Base-by-base conservation (phyloP, 2,888 invertebrate species). In the Phyllotreta striolata region DNA sequence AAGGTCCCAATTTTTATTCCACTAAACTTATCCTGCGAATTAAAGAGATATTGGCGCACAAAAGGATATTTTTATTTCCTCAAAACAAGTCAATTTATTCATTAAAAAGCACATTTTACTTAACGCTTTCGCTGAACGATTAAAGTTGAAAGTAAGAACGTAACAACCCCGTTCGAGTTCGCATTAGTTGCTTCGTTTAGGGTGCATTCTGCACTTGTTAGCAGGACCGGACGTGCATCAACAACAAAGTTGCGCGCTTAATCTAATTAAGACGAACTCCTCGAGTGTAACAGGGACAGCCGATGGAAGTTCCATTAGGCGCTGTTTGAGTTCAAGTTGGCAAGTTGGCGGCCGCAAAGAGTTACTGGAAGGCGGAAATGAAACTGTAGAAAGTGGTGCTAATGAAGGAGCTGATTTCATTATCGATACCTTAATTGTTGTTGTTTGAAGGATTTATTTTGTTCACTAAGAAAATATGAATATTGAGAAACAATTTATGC, bases 171-270 rank as follows among this genome's bases (percentile, higher is more conserved):
- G 24, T 24, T 24, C 41, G 41, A 41, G 41, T 41, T 10, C 9
- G 10, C 41, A 41, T 10, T 41, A 10, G 10, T n/a, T 41, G 10
- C 10, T 41, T n/a, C 41, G 41, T 41, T 10, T n/a, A 41, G 10
- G 10, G 10, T 51, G 51, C 37, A 51, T 51, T 51, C 51, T 51
- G 37, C 51, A 51, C 51, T 51, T 51, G 35, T 49, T 49, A 35
- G 35, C 49, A 49, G 49, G 49, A 49, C 49, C 49, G 49, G 49
- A 49, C 49, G 37, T 35, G 37, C 49, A 49, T 49, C 49, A 49
- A 35, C 49, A 35, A n/a, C 49, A 49, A 49, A 49, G 49, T 49
- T 49, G n/a, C 37, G 13, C n/a, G 9, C 24, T 24, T 49, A 49
- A 49, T 49, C 35, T 37, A 49, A 49, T 49, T 49, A 49, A 49